Conservation (phyloP, 2,888 invertebrate genomes). For the Chymomyza amoena region DNA sequence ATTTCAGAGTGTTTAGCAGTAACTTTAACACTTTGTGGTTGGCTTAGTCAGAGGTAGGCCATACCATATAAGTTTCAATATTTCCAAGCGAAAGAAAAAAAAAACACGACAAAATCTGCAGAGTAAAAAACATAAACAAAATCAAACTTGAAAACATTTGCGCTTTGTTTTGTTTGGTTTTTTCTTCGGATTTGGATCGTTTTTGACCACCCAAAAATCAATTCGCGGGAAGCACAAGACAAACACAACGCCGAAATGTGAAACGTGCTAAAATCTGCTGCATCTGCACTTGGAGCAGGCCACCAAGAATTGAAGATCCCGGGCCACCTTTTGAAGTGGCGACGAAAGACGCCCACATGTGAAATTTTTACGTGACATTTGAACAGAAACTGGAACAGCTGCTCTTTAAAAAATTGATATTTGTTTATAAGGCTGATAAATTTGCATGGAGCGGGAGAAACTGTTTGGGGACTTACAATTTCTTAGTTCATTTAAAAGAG, state of each 20-base stretch:
- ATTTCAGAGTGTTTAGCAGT: constrained; percentile 14
- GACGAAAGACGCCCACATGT: constrained; percentile 52
- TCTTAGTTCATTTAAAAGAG: constrained; percentile 1
- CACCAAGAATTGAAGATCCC: not conserved
- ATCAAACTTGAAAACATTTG: not conserved
- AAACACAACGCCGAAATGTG: constrained; percentile 50
- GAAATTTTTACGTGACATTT: constrained; percentile 38
- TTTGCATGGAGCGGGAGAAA: constrained; percentile 32
- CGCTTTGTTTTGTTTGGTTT: constrained; percentile 28
- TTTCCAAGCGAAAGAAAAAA: constrained; percentile 13
- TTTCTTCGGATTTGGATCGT: constrained; percentile 1
- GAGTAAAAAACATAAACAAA: constrained; percentile 25
- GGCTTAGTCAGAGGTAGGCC: not conserved
- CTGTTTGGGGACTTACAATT: not conserved
- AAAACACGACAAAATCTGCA: constrained; percentile 17
- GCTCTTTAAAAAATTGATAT: constrained; percentile 37
- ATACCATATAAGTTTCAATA: constrained; percentile 20
- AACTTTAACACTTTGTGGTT: constrained; percentile 68
- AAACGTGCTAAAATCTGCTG: constrained; percentile 66
- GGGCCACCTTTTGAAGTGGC: constrained; percentile 32
- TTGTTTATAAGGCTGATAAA: constrained; percentile 37
- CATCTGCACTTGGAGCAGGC: constrained; percentile 41
- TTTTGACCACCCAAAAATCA: constrained; percentile 59
- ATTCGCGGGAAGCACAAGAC: constrained; percentile 65
- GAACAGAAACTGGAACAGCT: constrained; percentile 16